Evolutionary conservation across 2,888 invertebrate species (phyloP).

Genomic region (Prosopocoilus inquinatus): DNA sequence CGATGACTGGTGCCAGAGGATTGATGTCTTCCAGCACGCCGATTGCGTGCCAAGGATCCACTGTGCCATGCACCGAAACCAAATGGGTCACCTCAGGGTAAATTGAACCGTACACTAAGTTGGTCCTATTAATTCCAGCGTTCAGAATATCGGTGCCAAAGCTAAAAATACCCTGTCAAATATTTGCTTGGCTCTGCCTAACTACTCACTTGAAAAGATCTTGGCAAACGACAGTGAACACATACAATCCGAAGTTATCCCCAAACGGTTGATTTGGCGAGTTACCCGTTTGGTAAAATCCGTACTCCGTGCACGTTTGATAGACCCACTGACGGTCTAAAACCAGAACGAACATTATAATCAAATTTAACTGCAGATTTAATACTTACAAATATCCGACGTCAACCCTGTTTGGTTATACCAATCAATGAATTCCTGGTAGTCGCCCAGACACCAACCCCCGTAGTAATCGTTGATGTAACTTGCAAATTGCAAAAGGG

Average conservation of each 20-base stretch:
- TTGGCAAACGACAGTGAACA: constrained; percentile 17
- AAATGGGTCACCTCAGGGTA: constrained; percentile 16
- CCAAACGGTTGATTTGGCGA: constrained; percentile 19
- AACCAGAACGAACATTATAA: background rate
- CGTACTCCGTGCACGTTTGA: constrained; percentile 25
- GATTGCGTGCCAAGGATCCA: constrained; percentile 60
- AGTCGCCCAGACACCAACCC: constrained; percentile 14
- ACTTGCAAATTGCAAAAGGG: constrained; percentile 21
- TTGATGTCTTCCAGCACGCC: constrained; percentile 51
- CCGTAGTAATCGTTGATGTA: constrained; percentile 13
- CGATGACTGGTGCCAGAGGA: constrained; percentile 31
- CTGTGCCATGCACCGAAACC: constrained; percentile 35
- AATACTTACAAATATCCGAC: constrained; percentile 10
- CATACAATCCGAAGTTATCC: constrained; percentile 15
- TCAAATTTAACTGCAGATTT: background rate
- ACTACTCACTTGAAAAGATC: constrained; percentile 19
- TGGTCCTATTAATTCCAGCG: constrained; percentile 16
- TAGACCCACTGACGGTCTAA: constrained; percentile 24
- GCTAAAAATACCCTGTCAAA: background rate
- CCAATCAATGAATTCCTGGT: constrained; percentile 14
- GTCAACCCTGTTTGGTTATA: constrained; percentile 6
- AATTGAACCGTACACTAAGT: constrained; percentile 16
- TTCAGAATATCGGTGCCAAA: constrained; percentile 13
- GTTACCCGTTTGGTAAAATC: constrained; percentile 22
- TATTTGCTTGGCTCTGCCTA: background rate